These are phyloP conservation scores for Orthonevra nobilis DNA, from an alignment of 2,888 invertebrate species.

Conservation along the genomic window DNA sequence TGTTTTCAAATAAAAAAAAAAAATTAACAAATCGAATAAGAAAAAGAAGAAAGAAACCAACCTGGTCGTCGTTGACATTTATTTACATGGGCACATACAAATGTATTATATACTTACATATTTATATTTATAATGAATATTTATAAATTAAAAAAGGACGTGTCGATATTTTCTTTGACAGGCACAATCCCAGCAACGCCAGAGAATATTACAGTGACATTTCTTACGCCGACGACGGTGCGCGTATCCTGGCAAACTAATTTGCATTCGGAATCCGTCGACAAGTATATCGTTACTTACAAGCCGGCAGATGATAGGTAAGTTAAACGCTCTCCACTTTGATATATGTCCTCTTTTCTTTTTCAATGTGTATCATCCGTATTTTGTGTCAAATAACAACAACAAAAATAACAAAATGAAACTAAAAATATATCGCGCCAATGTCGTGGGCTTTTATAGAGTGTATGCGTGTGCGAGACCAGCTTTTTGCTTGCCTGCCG, in stretches of 20 bases:
- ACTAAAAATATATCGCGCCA: constrained; percentile 12
- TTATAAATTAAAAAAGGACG: constrained; percentile 28
- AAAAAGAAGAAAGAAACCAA: no score
- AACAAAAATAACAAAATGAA: constrained; percentile 1
- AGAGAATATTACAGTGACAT: constrained; percentile 94
- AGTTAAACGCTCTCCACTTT: constrained; percentile 75
- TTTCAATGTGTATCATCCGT: constrained; percentile 32
- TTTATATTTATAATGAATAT: no score
- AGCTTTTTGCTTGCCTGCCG: constrained; percentile 51
- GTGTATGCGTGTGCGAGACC: constrained; percentile 30
- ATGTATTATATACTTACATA: neutral
- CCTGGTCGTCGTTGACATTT: constrained; percentile 48
- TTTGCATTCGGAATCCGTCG: constrained; percentile 83
- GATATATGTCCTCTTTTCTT: neutral
- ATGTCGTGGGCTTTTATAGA: neutral
- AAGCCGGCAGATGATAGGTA: constrained; percentile 96
- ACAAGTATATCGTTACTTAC: constrained; percentile 95
- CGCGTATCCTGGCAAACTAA: constrained; percentile 93
- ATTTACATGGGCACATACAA: constrained; percentile 13
- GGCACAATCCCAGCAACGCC: constrained; percentile 90
- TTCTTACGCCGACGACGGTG: constrained; percentile 91
- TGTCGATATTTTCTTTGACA: constrained; percentile 77
- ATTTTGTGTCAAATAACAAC: constrained; percentile 52
- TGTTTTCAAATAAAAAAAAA: constrained; percentile 2
- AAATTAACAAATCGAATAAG: neutral